phyloP scores from a whole-genome alignment of 2,888 invertebrate species.

The Aethes cnicana region DNA sequence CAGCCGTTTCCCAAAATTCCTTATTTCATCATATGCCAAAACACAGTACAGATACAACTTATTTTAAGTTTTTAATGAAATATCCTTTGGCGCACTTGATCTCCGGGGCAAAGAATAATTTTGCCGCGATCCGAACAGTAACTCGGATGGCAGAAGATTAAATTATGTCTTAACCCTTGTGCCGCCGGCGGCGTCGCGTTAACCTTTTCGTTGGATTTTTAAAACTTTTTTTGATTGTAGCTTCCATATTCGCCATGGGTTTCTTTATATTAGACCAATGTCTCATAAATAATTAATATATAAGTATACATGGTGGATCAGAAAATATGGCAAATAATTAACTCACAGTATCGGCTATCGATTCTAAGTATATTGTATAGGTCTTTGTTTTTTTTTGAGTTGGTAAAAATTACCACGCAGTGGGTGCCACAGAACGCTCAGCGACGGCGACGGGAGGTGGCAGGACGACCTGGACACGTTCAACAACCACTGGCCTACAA shows the following conservation, averaged over 20 bases:
- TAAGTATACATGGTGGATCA: background rate
- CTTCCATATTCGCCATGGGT: too few species aligned
- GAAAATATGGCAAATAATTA: too few species aligned
- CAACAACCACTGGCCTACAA: too few species aligned
- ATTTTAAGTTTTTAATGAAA: constrained; percentile 75
- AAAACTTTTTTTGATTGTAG: background rate
- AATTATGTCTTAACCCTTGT: constrained; percentile 44
- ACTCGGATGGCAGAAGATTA: constrained; percentile 49
- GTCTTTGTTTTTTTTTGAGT: too few species aligned
- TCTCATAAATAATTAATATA: too few species aligned
- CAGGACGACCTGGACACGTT: too few species aligned
- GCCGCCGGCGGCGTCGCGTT: constrained; percentile 26
- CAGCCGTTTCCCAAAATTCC: constrained; percentile 6
- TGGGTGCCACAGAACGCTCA: too few species aligned
- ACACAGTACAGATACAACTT: constrained; percentile 61
- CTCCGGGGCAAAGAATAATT: constrained; percentile 43
- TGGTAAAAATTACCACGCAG: too few species aligned
- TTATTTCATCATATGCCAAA: constrained; percentile 12
- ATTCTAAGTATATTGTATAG: too few species aligned
- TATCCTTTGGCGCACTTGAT: constrained; percentile 62
- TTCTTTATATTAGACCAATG: too few species aligned
- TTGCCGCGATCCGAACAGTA: constrained; percentile 38
- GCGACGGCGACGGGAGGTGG: too few species aligned
- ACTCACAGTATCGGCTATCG: too few species aligned
- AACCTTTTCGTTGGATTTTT: constrained; percentile 17